phyloP scores from a whole-genome alignment of 2,797 vertebrate species.

The Lepus oiostolus region DNA sequence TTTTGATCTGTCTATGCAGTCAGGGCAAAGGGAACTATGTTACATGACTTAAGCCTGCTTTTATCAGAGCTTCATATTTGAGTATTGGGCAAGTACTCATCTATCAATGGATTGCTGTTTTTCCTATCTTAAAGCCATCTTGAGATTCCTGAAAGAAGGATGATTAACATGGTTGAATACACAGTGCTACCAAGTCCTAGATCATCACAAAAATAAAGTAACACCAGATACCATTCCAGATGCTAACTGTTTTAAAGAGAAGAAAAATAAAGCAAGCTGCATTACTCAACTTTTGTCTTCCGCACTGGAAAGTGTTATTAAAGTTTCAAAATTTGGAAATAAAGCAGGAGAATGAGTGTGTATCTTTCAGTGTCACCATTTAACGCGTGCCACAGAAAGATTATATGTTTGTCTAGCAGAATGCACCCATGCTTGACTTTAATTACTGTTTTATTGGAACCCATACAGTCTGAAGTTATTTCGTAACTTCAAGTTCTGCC shows the following conservation, averaged over 20 bases:
- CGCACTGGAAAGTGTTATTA: not conserved
- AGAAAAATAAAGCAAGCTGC: not conserved
- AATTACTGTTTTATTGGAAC: not conserved
- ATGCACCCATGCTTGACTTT: not conserved
- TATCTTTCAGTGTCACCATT: not conserved
- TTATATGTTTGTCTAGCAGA: not conserved
- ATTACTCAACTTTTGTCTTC: not conserved
- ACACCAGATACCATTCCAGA: not conserved
- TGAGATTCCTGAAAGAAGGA: not conserved
- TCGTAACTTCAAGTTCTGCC: not conserved
- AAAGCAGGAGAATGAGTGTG: too few species aligned
- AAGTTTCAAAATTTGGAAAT: not conserved
- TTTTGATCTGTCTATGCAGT: not conserved
- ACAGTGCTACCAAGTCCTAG: not conserved
- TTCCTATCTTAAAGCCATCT: too few species aligned
- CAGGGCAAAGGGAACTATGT: not conserved
- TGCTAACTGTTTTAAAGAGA: not conserved
- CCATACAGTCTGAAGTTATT: not conserved
- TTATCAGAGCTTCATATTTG: not conserved
- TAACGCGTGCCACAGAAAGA: not conserved
- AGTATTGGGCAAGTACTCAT: not conserved
- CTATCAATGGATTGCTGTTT: not conserved
- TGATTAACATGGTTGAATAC: not conserved
- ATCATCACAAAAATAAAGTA: not conserved
- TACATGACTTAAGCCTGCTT: not conserved